These are phyloP conservation scores for Cavia aperea DNA, from an alignment of 2,113 vertebrate genomes.

Conservation along the genomic window DNA sequence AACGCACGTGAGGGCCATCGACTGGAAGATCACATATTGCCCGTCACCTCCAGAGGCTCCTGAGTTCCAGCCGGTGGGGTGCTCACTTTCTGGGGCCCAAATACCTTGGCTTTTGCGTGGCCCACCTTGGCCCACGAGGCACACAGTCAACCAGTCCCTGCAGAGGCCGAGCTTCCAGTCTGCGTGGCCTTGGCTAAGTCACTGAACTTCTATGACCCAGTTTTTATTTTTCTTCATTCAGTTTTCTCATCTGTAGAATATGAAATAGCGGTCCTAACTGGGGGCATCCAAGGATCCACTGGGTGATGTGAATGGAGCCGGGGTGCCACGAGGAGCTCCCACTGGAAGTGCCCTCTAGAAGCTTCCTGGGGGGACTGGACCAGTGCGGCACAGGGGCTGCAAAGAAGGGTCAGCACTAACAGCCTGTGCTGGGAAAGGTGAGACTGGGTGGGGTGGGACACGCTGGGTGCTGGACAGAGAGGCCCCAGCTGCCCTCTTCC, in stretches of 20 bases:
- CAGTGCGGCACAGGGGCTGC: neutral
- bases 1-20: neutral
- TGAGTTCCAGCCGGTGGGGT: neutral
- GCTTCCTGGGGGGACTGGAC: neutral
- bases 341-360: fast-evolving
- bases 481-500: too few species aligned
- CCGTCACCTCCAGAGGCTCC: neutral
- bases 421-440: neutral
- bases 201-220: neutral
- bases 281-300: neutral
- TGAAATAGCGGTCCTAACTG: neutral
- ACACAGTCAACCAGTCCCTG: neutral
- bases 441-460: neutral
- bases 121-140: neutral
- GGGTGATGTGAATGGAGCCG: too few species aligned
- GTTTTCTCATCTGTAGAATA: neutral
- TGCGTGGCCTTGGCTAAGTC: neutral
- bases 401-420: neutral
- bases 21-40: fast-evolving
- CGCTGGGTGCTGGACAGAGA: neutral
- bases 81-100: neutral
- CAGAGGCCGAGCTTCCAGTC: neutral
- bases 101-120: neutral
- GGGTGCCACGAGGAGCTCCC: neutral
- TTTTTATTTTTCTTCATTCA: neutral